phyloP scores from a whole-genome alignment of 2,113 vertebrate species.

The Hippoglossus stenolepis region DNA sequence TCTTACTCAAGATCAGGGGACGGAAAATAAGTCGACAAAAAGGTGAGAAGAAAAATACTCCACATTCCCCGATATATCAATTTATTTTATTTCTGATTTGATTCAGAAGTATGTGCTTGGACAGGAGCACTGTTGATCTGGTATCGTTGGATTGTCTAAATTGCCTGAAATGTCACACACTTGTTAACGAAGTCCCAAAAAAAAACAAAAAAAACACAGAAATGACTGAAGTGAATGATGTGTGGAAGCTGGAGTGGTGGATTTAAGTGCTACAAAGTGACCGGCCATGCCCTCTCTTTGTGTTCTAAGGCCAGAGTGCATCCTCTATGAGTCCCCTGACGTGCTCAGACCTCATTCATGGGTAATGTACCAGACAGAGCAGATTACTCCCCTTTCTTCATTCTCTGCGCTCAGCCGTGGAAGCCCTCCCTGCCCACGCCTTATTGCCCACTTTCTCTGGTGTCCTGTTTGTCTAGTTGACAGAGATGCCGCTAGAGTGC shows the following conservation, averaged over 20 bases:
- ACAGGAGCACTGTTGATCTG: background rate
- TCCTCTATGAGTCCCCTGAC: slow-evolving; percentile 67
- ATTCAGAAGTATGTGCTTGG: background rate
- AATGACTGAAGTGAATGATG: slow-evolving; percentile 39
- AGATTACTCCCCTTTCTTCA: slow-evolving; percentile 74
- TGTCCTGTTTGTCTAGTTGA: slow-evolving; percentile 40
- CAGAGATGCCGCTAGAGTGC: slow-evolving; percentile 2
- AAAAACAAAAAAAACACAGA: background rate
- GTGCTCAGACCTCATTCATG: slow-evolving; percentile 73
- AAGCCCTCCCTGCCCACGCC: slow-evolving; percentile 41
- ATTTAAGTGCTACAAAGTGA: slow-evolving; percentile 69
- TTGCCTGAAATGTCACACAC: background rate
- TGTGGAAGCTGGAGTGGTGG: slow-evolving; percentile 44
- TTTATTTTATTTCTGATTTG: background rate
- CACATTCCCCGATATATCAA: background rate
- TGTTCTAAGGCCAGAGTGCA: slow-evolving; percentile 69
- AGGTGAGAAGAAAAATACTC: background rate
- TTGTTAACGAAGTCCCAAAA: slow-evolving; percentile 28
- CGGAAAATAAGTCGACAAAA: background rate
- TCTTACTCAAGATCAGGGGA: background rate
- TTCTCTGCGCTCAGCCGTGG: slow-evolving; percentile 58
- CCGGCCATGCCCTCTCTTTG: slow-evolving; percentile 65
- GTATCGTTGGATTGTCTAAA: background rate
- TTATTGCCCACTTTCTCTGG: slow-evolving; percentile 55
- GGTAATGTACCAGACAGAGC: slow-evolving; percentile 79